A percentile compares a stretch with the other conserved stretches of the same genome.
Conservation (phyloP, 2,797 vertebrate species). For the Remorina albescens region DNA sequence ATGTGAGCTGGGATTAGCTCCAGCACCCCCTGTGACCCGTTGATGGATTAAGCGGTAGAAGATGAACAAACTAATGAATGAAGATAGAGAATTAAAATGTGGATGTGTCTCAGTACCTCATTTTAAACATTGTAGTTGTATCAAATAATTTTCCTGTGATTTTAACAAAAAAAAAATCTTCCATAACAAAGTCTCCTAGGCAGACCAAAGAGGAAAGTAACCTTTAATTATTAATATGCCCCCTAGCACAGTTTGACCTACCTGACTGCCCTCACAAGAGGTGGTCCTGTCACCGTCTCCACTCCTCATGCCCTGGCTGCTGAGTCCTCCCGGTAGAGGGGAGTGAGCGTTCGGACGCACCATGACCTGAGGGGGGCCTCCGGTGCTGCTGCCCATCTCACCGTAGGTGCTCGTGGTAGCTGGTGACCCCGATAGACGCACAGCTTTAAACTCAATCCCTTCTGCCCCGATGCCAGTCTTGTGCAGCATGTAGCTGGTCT, state of each 20-base stretch:
- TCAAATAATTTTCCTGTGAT: background rate
- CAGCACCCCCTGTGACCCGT: too few species aligned
- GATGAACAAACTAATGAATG: too few species aligned
- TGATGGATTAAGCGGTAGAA: too few species aligned
- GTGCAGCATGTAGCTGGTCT: conserved; percentile 84
- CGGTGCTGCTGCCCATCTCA: conserved; percentile 59
- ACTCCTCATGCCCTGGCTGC: conserved; percentile 45
- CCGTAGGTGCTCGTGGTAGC: conserved; percentile 66
- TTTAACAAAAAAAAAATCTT: background rate
- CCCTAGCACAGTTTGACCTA: conserved; percentile 17
- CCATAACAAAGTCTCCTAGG: background rate
- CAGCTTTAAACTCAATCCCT: conserved; percentile 82
- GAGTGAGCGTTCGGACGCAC: conserved; percentile 94
- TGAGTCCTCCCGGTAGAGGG: conserved; percentile 64
- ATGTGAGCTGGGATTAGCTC: too few species aligned
- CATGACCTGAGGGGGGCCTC: conserved; percentile 90
- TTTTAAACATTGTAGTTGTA: background rate
- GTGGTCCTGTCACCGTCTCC: conserved; percentile 64
- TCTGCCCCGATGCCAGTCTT: conserved; percentile 75
- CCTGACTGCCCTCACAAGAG: conserved; percentile 74
- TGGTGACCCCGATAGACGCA: conserved; percentile 69
- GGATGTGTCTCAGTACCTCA: background rate
- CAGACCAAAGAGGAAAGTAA: background rate
- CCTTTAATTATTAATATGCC: background rate
- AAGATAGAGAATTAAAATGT: too few species aligned